Percentiles rank a stretch among this genome's conserved stretches.
These are phyloP conservation scores for Loripinus fragilis DNA, from an alignment of 2,888 invertebrate species.

Conservation along the genomic window DNA sequence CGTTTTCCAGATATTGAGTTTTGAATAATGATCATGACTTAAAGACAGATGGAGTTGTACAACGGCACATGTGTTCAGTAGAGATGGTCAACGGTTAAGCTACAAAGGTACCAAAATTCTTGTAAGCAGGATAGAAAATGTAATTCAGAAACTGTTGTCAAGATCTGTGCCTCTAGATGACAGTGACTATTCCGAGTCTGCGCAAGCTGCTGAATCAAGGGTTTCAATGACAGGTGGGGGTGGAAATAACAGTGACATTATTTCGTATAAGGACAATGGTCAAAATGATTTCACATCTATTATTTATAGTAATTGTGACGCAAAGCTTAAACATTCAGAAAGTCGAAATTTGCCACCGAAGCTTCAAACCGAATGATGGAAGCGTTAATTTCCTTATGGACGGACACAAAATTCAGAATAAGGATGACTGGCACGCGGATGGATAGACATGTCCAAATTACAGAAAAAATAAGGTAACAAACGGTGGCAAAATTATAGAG, in stretches of 20 bases:
- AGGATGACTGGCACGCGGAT: neutral
- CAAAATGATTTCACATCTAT: neutral
- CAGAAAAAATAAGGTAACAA: conserved; percentile 6
- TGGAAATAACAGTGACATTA: neutral
- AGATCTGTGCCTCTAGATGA: no score
- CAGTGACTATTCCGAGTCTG: no score
- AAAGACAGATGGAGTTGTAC: no score
- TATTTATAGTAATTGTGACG: neutral
- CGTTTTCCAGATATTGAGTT: no score
- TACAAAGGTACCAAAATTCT: neutral
- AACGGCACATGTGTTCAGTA: no score
- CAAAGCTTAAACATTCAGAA: neutral
- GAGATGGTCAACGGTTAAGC: neutral
- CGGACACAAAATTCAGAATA: neutral
- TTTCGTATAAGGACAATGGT: neutral
- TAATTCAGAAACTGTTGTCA: neutral
- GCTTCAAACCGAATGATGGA: neutral
- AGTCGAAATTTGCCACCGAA: neutral
- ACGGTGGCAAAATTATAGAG: neutral
- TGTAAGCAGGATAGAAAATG: neutral
- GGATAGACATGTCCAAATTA: neutral
- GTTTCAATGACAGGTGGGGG: neutral
- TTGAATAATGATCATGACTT: no score
- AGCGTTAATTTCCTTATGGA: neutral
- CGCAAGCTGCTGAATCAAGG: neutral